Percentiles rank a stretch among this genome's conserved stretches.
Conservation (phyloP, 2,888 invertebrate species). For the Dasysyrphus tricinctus region DNA sequence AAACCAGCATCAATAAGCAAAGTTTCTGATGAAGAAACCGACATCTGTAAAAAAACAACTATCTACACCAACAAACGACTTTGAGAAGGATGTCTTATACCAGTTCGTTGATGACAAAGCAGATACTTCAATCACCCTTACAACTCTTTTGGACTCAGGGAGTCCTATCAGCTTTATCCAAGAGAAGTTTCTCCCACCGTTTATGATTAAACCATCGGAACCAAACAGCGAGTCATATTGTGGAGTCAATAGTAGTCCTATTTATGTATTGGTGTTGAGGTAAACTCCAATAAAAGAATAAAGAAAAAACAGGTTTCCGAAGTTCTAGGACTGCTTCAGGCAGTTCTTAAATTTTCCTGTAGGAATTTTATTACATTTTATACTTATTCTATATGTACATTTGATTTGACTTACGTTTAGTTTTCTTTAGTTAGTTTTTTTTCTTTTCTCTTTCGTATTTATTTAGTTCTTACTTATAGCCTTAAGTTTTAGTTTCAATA, state of each 20-base stretch:
- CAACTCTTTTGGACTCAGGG: constrained; percentile 51
- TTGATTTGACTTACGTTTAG: no score
- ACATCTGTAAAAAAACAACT: background rate
- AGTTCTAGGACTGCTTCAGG: no score
- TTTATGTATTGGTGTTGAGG: no score
- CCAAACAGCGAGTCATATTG: constrained; percentile 44
- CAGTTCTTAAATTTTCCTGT: no score
- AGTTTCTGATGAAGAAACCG: background rate
- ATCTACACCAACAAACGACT: constrained; percentile 16
- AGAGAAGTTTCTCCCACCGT: constrained; percentile 45
- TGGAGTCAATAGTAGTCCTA: constrained; percentile 61
- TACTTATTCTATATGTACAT: no score
- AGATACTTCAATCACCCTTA: constrained; percentile 22
- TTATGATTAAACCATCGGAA: constrained; percentile 34
- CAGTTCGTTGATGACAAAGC: constrained; percentile 8
- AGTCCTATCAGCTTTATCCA: constrained; percentile 59
- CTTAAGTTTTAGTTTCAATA: no score
- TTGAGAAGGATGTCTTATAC: constrained; percentile 37
- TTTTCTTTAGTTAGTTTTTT: no score
- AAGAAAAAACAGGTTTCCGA: no score
- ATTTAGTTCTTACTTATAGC: no score
- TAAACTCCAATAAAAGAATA: no score
- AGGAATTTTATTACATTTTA: no score
- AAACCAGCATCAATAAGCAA: background rate
- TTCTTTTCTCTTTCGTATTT: no score